These are phyloP conservation scores for Herpetotheres cachinnans DNA, from an alignment of 2,113 vertebrate species.

Conservation along the genomic window DNA sequence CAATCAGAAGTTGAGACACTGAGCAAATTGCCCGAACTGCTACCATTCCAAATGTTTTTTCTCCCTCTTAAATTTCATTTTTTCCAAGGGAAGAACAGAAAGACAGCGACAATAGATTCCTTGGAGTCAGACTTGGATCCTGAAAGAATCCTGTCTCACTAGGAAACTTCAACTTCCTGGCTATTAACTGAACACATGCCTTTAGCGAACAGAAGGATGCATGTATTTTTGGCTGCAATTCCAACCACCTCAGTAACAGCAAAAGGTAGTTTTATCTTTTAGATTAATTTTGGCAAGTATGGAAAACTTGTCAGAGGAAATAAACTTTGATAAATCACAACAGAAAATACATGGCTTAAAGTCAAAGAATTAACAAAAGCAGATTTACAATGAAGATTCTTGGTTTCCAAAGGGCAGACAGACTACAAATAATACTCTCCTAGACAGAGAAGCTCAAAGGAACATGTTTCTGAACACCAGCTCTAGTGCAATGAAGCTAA, in stretches of 20 bases:
- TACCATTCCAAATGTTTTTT: neutral
- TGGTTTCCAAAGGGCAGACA: neutral
- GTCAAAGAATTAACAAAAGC: constrained; percentile 13
- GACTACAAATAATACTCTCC: neutral
- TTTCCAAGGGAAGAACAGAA: neutral
- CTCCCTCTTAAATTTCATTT: neutral
- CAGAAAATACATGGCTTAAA: neutral
- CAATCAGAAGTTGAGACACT: neutral
- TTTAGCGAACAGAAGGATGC: neutral
- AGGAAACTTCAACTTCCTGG: neutral
- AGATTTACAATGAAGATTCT: neutral
- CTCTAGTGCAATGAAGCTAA: neutral
- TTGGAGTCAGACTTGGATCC: constrained; percentile 8
- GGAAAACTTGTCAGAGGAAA: neutral
- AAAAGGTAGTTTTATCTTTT: constrained; percentile 2
- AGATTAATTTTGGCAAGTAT: neutral
- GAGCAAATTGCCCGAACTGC: neutral
- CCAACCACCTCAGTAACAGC: neutral
- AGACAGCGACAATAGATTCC: constrained; percentile 21
- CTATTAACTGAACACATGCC: neutral
- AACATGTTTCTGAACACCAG: neutral
- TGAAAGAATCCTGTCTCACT: constrained; percentile 11
- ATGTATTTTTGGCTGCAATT: neutral
- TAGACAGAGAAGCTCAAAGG: neutral
- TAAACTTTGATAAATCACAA: neutral